Evolutionary conservation across 2,797 vertebrate genomes (phyloP), one percentile per base, ranked within the genome.

Genomic region (Lates japonicus): DNA sequence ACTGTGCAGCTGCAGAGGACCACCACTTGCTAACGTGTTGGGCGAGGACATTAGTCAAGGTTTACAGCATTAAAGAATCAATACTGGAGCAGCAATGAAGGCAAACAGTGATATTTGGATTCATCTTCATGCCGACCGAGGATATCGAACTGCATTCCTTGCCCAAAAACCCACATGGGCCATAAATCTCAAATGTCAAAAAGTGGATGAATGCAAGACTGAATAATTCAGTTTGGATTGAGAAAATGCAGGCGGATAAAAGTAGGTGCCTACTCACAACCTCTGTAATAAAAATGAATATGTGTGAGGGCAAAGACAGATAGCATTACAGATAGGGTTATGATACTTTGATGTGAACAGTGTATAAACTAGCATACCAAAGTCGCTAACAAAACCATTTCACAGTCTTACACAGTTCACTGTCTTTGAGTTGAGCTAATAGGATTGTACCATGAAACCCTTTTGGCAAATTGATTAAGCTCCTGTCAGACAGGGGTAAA

Each of bases 11-110:
- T 71, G 86, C 74, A 64, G 60, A 88, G 86, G 80, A 76, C 87
- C 83, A 42, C 63, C 54, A 19, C 81, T 85, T 42, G 80, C 87
- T 84, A 83, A 87, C 87, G 87, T 87, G 90, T 88, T 76, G 82
- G 90, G 74, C 66, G 85, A 90, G 78, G 88, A 92, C 91, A 94
- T 94, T 94, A 93, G 92, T 94, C 93, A 93, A 90, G 91, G 92
- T 93, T 92, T 92, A 88, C 88, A 89, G 86, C 86, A 84, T 91
- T 91, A 91, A 85, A 62, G 81, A 89, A 94, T 95, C 93, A 89
- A 94, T 95, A 93, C 80, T 58, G 74, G 71, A 82, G 88, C 89
- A 84, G 90, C 89, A 84, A 70, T 62, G 88, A 83, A 87, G 85
- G 89, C 87, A 90, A 93, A 86, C 89, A 72, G 81, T 89, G 83